phyloP scores from a whole-genome alignment of 2,113 vertebrate species.

The Mola mola region DNA sequence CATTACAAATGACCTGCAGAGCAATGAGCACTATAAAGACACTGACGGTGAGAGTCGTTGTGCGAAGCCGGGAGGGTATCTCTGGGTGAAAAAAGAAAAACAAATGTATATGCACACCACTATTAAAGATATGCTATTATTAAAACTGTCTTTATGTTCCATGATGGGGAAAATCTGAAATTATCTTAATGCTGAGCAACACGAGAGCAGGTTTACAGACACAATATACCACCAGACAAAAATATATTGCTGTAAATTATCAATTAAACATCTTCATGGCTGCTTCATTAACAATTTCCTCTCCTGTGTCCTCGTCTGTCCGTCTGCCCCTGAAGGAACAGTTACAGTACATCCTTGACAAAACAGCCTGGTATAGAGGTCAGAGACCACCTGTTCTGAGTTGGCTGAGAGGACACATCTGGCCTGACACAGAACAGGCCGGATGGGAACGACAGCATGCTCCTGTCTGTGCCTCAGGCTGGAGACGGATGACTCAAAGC shows the following conservation, averaged over 20 bases:
- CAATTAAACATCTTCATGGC: background rate
- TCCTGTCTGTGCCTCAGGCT: slow-evolving; percentile 25
- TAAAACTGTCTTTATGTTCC: background rate
- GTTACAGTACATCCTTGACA: slow-evolving; percentile 5
- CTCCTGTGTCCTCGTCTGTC: background rate
- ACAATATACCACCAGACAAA: background rate
- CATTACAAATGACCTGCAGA: background rate
- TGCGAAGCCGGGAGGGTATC: background rate
- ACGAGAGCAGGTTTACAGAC: no score
- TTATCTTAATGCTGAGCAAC: no score
- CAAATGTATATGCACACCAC: no score
- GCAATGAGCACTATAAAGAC: background rate
- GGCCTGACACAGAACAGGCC: slow-evolving; percentile 58
- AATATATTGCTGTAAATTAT: background rate
- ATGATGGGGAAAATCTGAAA: no score
- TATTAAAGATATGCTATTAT: no score
- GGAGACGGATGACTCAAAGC: slow-evolving; percentile 69
- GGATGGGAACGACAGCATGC: slow-evolving; percentile 63
- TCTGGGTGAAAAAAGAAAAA: background rate
- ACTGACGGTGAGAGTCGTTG: background rate
- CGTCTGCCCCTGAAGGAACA: slow-evolving; percentile 5
- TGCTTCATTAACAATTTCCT: slow-evolving; percentile 4
- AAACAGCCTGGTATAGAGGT: slow-evolving; percentile 43
- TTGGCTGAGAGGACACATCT: slow-evolving; percentile 72
- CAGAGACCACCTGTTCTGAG: slow-evolving; percentile 65